Percentiles rank a stretch among this genome's conserved stretches.
Conservation (phyloP, 2,888 invertebrate genomes). For the Trichopria drosophilae region DNA sequence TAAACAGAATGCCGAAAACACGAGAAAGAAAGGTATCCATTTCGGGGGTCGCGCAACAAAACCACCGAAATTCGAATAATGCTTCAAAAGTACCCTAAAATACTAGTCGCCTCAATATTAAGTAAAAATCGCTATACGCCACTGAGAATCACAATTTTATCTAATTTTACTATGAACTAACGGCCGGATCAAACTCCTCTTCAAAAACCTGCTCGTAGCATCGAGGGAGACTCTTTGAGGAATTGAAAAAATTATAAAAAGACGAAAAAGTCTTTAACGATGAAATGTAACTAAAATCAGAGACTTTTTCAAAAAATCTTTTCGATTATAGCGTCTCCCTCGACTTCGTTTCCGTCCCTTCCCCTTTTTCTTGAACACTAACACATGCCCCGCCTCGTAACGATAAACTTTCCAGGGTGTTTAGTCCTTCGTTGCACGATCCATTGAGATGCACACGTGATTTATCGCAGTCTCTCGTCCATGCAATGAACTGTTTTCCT, state of each 20-base stretch:
- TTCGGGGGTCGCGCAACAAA: no score
- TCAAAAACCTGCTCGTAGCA: no score
- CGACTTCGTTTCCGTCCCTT: constrained; percentile 18
- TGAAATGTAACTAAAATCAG: not conserved
- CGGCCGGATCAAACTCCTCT: constrained; percentile 56
- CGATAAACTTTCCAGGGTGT: constrained; percentile 34
- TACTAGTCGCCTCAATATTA: no score
- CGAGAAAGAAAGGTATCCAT: no score
- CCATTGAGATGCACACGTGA: constrained; percentile 27
- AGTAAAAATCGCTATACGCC: no score
- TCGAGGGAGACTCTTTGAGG: no score
- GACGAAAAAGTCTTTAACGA: not conserved
- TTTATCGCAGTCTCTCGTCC: constrained; percentile 20
- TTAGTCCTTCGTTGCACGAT: constrained; percentile 34
- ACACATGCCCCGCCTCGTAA: constrained; percentile 24
- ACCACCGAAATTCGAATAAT: no score
- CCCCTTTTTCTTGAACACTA: constrained; percentile 13
- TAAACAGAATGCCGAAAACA: no score
- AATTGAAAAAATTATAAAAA: not conserved
- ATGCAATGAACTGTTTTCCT: constrained; percentile 25
- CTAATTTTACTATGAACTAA: constrained; percentile 50
- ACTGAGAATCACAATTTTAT: constrained; percentile 43
- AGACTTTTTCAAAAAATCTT: constrained; percentile 9
- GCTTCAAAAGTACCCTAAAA: no score
- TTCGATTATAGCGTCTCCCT: no score